Evolutionary conservation across 2,797 vertebrate genomes (phyloP).

Genomic region (Hypotaenidia philippensis): DNA sequence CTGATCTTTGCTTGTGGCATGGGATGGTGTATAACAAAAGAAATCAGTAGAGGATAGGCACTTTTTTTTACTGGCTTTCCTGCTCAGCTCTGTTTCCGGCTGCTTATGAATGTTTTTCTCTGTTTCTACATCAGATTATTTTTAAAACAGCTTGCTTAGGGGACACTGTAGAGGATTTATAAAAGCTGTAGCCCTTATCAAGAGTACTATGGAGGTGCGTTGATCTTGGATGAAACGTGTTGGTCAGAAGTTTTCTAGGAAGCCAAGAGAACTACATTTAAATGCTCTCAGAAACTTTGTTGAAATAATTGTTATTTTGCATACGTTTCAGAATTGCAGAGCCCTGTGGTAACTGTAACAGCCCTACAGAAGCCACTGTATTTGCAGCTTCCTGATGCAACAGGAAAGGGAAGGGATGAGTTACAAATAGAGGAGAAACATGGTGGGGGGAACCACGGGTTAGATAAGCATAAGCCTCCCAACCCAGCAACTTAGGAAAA

Average conservation of each 20-base stretch:
- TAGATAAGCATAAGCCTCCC: slow-evolving; percentile 34
- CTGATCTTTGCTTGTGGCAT: neutral
- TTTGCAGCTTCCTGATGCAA: slow-evolving; percentile 73
- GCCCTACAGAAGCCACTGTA: slow-evolving; percentile 49
- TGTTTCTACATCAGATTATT: neutral
- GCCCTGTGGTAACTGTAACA: slow-evolving; percentile 52
- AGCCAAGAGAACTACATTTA: neutral
- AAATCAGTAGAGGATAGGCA: neutral
- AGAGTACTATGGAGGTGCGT: neutral
- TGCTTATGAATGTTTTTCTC: neutral
- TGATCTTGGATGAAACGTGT: neutral
- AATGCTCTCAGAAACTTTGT: neutral
- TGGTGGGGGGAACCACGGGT: neutral
- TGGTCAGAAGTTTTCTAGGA: slow-evolving; percentile 9
- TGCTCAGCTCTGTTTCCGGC: neutral
- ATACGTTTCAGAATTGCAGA: slow-evolving; percentile 28
- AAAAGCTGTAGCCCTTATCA: neutral
- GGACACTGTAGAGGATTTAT: neutral
- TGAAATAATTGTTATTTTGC: slow-evolving; percentile 41
- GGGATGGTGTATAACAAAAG: neutral
- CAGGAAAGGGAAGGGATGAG: slow-evolving; percentile 75
- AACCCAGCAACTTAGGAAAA: slow-evolving; percentile 14
- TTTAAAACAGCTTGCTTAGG: neutral
- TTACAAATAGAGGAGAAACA: slow-evolving; percentile 33
- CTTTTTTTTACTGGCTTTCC: neutral